Evolutionary conservation across 2,113 vertebrate species (phyloP), one percentile per base, ranked within the genome.

Genomic region (Leptobrachium ailaonicum): DNA sequence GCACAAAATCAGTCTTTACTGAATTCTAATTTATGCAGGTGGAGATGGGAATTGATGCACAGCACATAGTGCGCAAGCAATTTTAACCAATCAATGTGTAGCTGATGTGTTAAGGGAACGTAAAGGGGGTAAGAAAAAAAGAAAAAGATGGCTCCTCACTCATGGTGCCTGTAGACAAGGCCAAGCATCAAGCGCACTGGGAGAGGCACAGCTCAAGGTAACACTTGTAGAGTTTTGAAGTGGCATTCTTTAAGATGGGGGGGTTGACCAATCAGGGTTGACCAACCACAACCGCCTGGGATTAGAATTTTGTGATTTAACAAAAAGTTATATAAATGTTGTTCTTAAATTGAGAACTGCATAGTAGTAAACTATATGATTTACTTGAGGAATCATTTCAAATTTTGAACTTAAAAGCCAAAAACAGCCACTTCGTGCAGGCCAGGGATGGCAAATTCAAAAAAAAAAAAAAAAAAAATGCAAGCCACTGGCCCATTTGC

Each of bases 181-280:
- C 93, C 93, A 93, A 94, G 93, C 93, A 90, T 88, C 93, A 91
- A 94, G 93, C 92, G 93, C 91, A 87, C 90, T 94, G 93, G 93
- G 93, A 94, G 93, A 90, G 93, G 93, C 90, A 91, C 93, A 94
- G 90, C 91, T 91, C 86, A 88, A 92, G 89, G 88, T 91, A 94
- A 92, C 92, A 93, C 92, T 86, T 44, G 73, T 47, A 50, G 5
- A 56, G 13, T 2, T 42, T 2, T 43, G 56, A 44, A 20, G 54
- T 45, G 53, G 56, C 13, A 60, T 60, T 60, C 10, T 60, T 7
- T 60, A 60, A 60, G 1, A 50, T 8, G 4, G 47, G 47, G 8
- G 20, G 20, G 20, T 32, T 32, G 20, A 32, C 20, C 20, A 32
- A 32, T 32, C 20, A 32, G 20, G 20, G 20, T 32, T 60, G 56